Evolutionary conservation across 2,797 vertebrate genomes (phyloP).

Genomic region (Parotocinclus haroldoi): DNA sequence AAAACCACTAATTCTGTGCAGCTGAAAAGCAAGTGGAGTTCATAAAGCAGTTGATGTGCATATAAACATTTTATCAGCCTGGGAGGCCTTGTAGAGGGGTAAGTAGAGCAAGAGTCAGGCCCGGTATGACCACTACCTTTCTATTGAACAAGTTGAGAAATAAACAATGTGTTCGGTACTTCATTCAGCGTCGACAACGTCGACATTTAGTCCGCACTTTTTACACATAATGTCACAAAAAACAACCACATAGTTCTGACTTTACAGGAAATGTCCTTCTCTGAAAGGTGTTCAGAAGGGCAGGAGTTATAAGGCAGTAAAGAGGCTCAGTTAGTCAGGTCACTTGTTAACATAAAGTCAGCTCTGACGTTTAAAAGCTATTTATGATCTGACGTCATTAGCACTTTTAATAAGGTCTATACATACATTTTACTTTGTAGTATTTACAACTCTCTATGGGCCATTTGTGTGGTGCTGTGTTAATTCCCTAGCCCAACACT

Average conservation of each 20-base stretch:
- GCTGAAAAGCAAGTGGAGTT: constrained; percentile 67
- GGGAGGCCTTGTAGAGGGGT: constrained; percentile 69
- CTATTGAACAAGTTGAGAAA: constrained; percentile 11
- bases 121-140: constrained; percentile 47
- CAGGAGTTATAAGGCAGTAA: constrained; percentile 17
- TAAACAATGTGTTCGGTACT: constrained; percentile 16
- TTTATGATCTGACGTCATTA: constrained; percentile 14
- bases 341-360: constrained; percentile 17
- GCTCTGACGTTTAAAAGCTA: constrained; percentile 18
- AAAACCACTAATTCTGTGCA: constrained; percentile 65
- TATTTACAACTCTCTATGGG: too few relatives aligned
- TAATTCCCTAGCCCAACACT: too few relatives aligned
- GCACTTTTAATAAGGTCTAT: constrained; percentile 12
- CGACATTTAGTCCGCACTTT: constrained; percentile 6
- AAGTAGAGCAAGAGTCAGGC: constrained; percentile 65
- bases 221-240: not conserved
- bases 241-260: not conserved
- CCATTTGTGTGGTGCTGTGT: too few relatives aligned
- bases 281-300: not conserved
- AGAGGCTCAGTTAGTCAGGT: not conserved
- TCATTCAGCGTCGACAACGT: not conserved
- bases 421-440: not conserved
- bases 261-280: not conserved
- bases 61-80: constrained; percentile 77
- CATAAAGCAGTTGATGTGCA: constrained; percentile 77